Base-by-base conservation (phyloP, 2,797 vertebrate species). In the Ptychadena robeensis region DNA sequence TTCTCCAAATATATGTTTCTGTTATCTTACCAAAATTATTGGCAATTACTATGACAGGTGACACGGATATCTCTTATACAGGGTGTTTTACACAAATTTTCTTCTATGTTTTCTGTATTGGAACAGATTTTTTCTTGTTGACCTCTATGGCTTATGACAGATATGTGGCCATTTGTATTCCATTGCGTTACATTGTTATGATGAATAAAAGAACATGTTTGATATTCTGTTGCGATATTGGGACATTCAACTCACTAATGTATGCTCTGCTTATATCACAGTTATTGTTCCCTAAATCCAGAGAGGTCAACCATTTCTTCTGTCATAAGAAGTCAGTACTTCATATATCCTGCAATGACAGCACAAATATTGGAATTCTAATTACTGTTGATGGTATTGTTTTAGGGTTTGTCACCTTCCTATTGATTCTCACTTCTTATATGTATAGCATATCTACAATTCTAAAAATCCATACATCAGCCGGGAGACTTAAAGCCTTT, bases 291-390 rank as follows among this genome's bases (percentile, higher is more conserved):
- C 15, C 15, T 12, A 59, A 28, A 28, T 34, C 0, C 22, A 31
- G 31, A 10, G 27, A 59, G 67, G 67, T 83, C 61, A 79, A 83
- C 30, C 75, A 83, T 73, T 72, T 83, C 34, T 83, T 83, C 35
- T 83, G 82, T 71, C 75, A 83, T 40, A 71, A 73, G 69, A 83
- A 79, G 59, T 73, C 82, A 14, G n/a, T 83, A 22, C 32, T 83
- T 9, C 31, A 22, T 4, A 40, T 73, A 1, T 53, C 68, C 11
- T 11, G 28, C 15, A 73, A 14, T 30, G 44, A 83, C 22, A 44
- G 35, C 7, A 44, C 5, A 37, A 28, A 3, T 1, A 79, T 79
- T 65, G 59, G 12, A 25, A n/a, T 67, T 22, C n/a, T 83, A 31
- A 83, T 83, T 67, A 57, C 22, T 10, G 27, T 79, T 27, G 75